Conservation (phyloP, 2,113 vertebrate genomes). For the Tachuris rubrigastra region DNA sequence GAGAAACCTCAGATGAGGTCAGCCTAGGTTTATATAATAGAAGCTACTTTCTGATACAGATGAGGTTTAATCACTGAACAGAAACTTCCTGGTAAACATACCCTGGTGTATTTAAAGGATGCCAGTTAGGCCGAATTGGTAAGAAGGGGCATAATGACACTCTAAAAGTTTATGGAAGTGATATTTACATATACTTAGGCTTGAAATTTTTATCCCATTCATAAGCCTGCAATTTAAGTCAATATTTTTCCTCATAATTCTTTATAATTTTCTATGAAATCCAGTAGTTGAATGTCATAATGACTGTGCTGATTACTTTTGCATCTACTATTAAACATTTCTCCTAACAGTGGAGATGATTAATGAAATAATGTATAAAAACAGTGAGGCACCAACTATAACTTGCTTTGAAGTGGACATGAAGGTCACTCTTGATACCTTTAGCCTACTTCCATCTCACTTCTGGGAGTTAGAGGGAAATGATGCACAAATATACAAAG, state of each 20-base stretch:
- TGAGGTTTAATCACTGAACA: background rate
- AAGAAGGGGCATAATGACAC: background rate
- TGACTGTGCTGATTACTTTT: background rate
- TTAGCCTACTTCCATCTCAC: background rate
- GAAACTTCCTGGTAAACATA: background rate
- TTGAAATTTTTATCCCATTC: background rate
- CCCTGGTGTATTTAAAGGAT: background rate
- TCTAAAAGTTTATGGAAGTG: background rate
- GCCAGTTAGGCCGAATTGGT: background rate
- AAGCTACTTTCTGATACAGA: background rate
- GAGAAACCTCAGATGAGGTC: background rate
- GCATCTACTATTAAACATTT: background rate
- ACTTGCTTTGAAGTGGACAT: constrained; percentile 2
- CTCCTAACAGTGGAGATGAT: background rate
- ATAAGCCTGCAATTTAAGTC: background rate
- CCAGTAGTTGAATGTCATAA: background rate
- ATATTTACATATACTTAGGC: background rate
- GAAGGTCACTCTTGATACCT: background rate
- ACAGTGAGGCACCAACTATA: background rate
- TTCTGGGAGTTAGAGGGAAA: background rate
- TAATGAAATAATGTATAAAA: background rate
- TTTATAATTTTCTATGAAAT: background rate
- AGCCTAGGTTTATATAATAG: background rate
- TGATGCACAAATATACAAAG: background rate
- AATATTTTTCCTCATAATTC: background rate